Base-by-base conservation (phyloP, 2,888 invertebrate species). In the Cheilosia scutellata region DNA sequence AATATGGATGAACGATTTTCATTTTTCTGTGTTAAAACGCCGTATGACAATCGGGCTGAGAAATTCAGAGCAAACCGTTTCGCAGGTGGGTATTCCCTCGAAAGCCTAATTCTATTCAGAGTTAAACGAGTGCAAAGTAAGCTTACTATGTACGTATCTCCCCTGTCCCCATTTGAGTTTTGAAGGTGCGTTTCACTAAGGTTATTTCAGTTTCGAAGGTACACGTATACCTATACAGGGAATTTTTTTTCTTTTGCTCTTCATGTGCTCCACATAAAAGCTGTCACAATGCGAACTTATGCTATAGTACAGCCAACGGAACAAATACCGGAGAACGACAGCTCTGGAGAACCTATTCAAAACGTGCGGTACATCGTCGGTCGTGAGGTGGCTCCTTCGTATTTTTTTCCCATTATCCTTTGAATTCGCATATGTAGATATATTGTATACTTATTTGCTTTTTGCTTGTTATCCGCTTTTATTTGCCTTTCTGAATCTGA, bases 401-500 rank as follows among this genome's bases (percentile, higher is more conserved):
- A 27, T 63, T 68, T 70, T 57, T 71, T 37, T 29, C 33, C 58
- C 29, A 53, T 68, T 68, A 62, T 80, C 62, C 66, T 75, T 68
- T 62, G 47, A 66, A 72, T 60, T 71, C 20, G 71, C 82, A 82
- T 58, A 70, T 79, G 66, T 68, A n/a, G n/a, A n/a, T n/a, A 47
- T 47, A 68, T 60, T 66, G 66, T 68, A 47, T 40, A 68, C 66
- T 37, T 74, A 55, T 78, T 74, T 78, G 78, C 63, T 79, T 57
- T 79, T 62, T 16, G 68, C 83, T 83, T 78, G 83, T 78, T 83
- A 79, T 79, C 66, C 72, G 62, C 63, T 78, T 79, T 68, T 78
- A 74, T 83, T 83, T 83, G 78, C 78, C 44, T 68, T 79, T 83
- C 79, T 74, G 79, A 83, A 78, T 78, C 79, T 57, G 79, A 79